These are phyloP conservation scores for Threskiornis aethiopicus DNA, from an alignment of 2,797 vertebrate species.

Conservation along the genomic window DNA sequence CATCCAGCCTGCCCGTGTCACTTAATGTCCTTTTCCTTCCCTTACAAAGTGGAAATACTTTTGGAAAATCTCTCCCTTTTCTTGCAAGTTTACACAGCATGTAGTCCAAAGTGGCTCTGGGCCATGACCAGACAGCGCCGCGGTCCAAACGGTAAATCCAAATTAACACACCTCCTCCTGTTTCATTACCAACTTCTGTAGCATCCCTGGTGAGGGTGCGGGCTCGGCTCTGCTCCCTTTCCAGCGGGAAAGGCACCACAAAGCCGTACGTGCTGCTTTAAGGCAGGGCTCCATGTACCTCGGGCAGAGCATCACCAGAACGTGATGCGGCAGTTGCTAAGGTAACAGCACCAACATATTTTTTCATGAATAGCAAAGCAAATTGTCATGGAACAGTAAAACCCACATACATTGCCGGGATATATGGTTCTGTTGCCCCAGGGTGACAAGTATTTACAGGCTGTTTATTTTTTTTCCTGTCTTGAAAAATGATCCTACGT, in stretches of 20 bases:
- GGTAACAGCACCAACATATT: constrained; percentile 63
- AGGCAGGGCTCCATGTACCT: constrained; percentile 4
- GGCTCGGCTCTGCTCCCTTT: neutral
- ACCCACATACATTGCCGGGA: neutral
- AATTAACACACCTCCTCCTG: neutral
- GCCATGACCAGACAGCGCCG: neutral
- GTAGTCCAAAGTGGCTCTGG: neutral
- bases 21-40: neutral
- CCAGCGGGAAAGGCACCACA: neutral
- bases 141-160: neutral
- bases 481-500: neutral
- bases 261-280: neutral
- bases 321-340: constrained; percentile 53
- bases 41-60: neutral
- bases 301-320: neutral
- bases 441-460: neutral
- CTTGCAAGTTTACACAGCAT: neutral
- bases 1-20: neutral
- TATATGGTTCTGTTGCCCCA: neutral
- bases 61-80: neutral
- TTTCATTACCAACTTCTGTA: neutral
- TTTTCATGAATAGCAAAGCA: constrained; percentile 30
- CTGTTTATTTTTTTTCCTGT: neutral
- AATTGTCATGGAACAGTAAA: constrained; percentile 14
- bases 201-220: neutral